Conservation (phyloP, 1,140 invertebrate species). For the Pomacea maculata region DNA sequence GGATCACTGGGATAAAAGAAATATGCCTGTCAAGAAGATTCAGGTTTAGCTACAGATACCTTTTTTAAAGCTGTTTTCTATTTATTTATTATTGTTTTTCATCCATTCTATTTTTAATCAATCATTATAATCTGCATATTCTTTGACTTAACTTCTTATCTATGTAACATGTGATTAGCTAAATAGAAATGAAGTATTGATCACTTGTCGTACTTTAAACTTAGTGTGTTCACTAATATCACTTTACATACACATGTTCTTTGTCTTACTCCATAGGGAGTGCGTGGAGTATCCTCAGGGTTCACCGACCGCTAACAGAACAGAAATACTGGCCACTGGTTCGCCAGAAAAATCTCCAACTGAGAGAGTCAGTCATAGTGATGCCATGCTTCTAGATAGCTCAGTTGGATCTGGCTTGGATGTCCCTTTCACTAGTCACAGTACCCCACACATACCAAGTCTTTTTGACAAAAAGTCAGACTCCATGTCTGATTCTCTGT, state of each 20-base stretch:
- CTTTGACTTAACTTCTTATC: not conserved
- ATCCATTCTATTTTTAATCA: not conserved
- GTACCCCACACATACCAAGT: not conserved
- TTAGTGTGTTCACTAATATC: not conserved
- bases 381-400: not conserved
- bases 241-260: conserved; percentile 1
- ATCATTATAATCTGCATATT: not conserved
- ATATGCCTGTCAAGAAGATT: not conserved
- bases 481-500: not conserved
- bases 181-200: too few relatives aligned
- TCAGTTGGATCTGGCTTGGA: not conserved
- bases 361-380: not conserved
- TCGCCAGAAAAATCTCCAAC: conserved; percentile 10
- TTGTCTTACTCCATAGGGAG: not conserved
- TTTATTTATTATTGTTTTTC: not conserved
- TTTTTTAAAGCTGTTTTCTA: not conserved
- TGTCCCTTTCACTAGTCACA: not conserved
- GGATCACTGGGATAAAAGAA: too few relatives aligned
- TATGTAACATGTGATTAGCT: not conserved
- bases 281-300: not conserved
- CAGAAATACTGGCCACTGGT: not conserved
- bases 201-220: not conserved
- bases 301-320: not conserved
- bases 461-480: conserved; percentile 7
- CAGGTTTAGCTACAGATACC: not conserved